Conservation (phyloP, 2,888 invertebrate genomes). For the Coelogynopora nodosa region DNA sequence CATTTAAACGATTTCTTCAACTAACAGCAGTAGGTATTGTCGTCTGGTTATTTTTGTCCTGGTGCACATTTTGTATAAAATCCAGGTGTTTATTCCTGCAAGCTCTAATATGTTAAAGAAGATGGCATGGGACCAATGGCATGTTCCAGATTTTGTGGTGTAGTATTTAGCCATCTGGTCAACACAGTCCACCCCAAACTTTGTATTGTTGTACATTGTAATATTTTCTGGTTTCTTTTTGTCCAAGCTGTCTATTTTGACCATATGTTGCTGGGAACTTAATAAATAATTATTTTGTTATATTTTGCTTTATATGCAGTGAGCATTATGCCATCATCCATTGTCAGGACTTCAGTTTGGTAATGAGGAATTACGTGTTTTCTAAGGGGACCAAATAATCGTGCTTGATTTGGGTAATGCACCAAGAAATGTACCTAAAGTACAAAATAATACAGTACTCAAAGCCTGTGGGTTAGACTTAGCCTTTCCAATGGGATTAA, state of each 20-base stretch:
- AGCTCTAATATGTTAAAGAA: background rate
- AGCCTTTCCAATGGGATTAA: no score
- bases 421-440: no score
- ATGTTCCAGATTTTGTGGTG: background rate
- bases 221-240: background rate
- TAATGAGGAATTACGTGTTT: background rate
- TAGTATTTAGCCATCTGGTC: background rate
- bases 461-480: no score
- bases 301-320: background rate
- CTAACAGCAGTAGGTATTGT: conserved; percentile 7
- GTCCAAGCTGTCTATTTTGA: background rate
- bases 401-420: no score
- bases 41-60: background rate
- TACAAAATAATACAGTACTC: no score
- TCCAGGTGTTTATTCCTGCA: background rate
- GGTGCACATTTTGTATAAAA: background rate
- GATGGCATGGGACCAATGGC: background rate
- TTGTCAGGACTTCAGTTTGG: background rate
- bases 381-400: no score
- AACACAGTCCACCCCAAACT: background rate
- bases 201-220: background rate
- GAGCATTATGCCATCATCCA: background rate
- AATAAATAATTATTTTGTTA: background rate
- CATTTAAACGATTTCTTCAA: background rate
- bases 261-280: background rate